Percentiles rank a stretch among this genome's conserved stretches.
Evolutionary conservation across 2,888 invertebrate genomes (phyloP).

Genomic region (Chloromyia formosa): DNA sequence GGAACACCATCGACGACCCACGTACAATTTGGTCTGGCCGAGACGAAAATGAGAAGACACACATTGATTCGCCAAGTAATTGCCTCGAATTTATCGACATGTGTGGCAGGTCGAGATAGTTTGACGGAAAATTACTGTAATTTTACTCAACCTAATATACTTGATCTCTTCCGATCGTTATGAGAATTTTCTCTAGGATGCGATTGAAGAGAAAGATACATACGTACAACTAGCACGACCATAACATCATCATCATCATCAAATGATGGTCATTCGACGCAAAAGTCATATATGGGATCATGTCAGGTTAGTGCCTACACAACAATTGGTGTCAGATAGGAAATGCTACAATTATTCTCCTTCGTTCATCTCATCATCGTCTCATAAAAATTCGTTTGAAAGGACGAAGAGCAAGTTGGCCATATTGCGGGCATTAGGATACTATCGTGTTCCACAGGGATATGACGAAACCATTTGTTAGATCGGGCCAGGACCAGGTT

Average conservation of each 20-base stretch:
- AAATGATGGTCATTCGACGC: conserved; percentile 9
- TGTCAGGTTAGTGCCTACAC: neutral
- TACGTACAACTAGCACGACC: neutral
- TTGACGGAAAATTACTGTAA: conserved; percentile 48
- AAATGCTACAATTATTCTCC: neutral
- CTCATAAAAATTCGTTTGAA: neutral
- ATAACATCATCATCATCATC: too few species aligned
- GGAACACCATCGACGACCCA: neutral
- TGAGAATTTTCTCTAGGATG: conserved; percentile 36
- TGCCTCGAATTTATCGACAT: conserved; percentile 47
- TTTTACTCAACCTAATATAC: conserved; percentile 44
- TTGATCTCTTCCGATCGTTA: conserved; percentile 49
- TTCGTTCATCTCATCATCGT: conserved; percentile 3
- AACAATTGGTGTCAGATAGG: neutral
- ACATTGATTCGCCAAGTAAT: conserved; percentile 38
- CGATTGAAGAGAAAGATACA: neutral
- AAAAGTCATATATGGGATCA: neutral
- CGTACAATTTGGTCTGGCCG: neutral
- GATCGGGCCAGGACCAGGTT: neutral
- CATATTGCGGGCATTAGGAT: neutral
- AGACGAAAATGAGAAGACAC: neutral
- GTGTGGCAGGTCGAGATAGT: conserved; percentile 50
- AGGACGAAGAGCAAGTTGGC: conserved; percentile 6
- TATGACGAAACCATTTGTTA: too few species aligned
- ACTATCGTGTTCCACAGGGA: too few species aligned